Evolutionary conservation across 1,140 invertebrate species (phyloP).

Genomic region (Heliconius hermathena): DNA sequence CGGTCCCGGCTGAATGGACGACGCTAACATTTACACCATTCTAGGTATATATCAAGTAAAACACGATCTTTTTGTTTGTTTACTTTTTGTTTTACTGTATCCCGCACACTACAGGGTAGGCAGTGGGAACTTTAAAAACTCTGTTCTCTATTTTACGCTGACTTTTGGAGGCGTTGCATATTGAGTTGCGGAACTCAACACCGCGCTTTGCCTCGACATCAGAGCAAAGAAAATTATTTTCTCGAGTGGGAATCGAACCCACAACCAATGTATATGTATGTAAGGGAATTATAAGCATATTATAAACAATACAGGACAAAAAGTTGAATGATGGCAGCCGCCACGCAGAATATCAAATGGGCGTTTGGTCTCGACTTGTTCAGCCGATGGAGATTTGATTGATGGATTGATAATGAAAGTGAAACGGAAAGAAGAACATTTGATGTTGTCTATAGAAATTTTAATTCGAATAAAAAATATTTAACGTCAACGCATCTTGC

Average conservation of each 20-base stretch:
- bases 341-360: conserved; percentile 61
- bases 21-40: conserved; percentile 43
- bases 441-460: not conserved
- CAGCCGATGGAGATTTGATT: conserved; percentile 44
- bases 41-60: conserved; percentile 35
- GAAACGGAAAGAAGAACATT: not conserved
- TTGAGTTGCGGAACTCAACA: too few relatives aligned
- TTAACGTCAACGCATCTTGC: not conserved
- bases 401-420: conserved; percentile 55
- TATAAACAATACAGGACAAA: conserved; percentile 64
- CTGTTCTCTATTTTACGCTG: too few relatives aligned
- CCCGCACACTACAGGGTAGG: too few relatives aligned
- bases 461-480: not conserved
- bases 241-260: too few relatives aligned
- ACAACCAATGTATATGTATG: conserved; percentile 47
- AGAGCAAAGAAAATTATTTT: too few relatives aligned
- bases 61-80: conserved; percentile 41
- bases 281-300: conserved; percentile 67
- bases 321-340: conserved; percentile 62
- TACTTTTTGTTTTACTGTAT: too few relatives aligned
- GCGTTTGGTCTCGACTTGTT: conserved; percentile 45
- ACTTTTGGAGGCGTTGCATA: too few relatives aligned
- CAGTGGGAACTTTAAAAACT: too few relatives aligned
- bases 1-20: conserved; percentile 71
- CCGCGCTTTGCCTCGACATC: too few relatives aligned